These are phyloP conservation scores for Montipora sp. DNA, from an alignment of 64 coral and sea anemone genomes.

Conservation along the genomic window DNA sequence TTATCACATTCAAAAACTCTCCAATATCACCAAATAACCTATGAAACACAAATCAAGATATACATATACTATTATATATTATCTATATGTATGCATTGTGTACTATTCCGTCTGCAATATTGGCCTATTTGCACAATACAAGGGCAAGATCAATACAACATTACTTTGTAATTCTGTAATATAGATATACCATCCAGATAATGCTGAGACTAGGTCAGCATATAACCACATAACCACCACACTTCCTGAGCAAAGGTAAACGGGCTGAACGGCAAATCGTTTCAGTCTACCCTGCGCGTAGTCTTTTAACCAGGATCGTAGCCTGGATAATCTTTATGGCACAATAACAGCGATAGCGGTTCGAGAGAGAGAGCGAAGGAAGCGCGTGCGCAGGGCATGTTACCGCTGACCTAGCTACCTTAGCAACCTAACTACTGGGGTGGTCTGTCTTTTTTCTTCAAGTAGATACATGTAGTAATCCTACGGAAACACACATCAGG, in stretches of 20 bases:
- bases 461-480: too few species aligned
- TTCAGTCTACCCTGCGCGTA: slow-evolving; percentile 2
- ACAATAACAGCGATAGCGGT: neutral
- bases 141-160: neutral
- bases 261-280: neutral
- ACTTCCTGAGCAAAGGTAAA: neutral
- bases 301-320: neutral
- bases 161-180: slow-evolving; percentile 6
- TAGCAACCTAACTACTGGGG: neutral
- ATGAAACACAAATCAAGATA: slow-evolving; percentile 38
- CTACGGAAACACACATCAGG: too few species aligned
- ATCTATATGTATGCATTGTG: slow-evolving; percentile 37
- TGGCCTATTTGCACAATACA: neutral
- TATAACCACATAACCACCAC: neutral
- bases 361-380: neutral
- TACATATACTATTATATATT: slow-evolving; percentile 25
- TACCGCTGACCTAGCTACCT: neutral
- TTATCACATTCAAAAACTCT: slow-evolving; percentile 10
- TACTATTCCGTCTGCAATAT: slow-evolving; percentile 15
- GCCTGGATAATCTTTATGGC: neutral
- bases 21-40: slow-evolving; percentile 42
- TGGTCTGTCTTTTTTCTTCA: neutral
- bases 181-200: neutral
- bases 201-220: neutral
- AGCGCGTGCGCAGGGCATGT: neutral